Evolutionary conservation across 2,888 invertebrate genomes (phyloP), one percentile per base, ranked within the genome.

Genomic region (Rotaria macrura): DNA sequence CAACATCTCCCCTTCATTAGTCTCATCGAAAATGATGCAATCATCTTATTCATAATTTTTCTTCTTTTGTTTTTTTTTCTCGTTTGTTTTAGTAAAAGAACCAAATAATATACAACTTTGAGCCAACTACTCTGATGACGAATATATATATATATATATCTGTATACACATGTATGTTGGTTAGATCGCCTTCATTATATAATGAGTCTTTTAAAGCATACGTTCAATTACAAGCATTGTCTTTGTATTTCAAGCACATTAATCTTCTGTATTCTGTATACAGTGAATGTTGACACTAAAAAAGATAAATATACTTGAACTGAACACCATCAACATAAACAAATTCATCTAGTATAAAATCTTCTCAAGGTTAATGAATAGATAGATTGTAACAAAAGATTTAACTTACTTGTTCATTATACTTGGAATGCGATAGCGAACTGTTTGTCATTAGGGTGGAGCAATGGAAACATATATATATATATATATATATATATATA

Each of bases 281-380:
- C 17, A 65, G 5, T 65, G 34, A 34, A 65, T 65, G 29, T 65
- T 65, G 65, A 65, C 65, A 65, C 29, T 65, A 34, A 38, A 65
- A 65, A 65, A 65, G 65, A 65, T 65, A 34, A 34, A 65, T 65
- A 65, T 65, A 65, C 65, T 65, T 65, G 65, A 65, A 65, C 65
- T 65, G 38, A 65, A 65, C 65, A 65, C 65, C 65, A 65, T 34
- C 65, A 34, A 65, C 34, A 34, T 34, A 34, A 65, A 25, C 65
- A 65, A n/a, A 65, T 65, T 34, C 12, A 65, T 65, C 65, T 65
- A 5, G 34, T 20, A 29, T 65, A 34, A 65, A 65, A 65, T 65
- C 65, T 65, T 6, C 34, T 65, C 65, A 65, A 65, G 65, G 65
- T 34, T 14, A 14, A 65, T 65, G 38, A 65, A 34, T 65, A 65